These are phyloP conservation scores for Mesoligia furuncula DNA, from an alignment of 2,888 invertebrate species.

Conservation along the genomic window DNA sequence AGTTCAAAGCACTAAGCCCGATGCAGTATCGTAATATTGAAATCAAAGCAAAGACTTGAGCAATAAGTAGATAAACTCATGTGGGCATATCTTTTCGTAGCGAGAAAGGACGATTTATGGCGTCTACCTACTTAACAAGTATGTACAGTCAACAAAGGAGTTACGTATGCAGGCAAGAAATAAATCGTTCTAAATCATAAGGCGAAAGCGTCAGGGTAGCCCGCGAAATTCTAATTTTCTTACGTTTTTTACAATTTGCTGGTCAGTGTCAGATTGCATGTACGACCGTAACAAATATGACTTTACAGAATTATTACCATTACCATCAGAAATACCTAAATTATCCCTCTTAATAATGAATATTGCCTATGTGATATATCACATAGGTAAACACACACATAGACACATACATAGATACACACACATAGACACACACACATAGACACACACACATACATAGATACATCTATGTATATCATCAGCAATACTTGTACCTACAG, in stretches of 20 bases:
- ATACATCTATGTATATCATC: too few relatives aligned
- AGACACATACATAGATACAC: too few relatives aligned
- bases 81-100: slow-evolving; percentile 53
- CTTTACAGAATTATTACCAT: background rate
- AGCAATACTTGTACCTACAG: too few relatives aligned
- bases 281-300: background rate
- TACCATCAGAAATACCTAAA: too few relatives aligned
- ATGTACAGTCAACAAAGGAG: slow-evolving; percentile 29
- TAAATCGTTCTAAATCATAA: background rate
- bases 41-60: slow-evolving; percentile 47
- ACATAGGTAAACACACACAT: too few relatives aligned
- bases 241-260: background rate
- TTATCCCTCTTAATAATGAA: too few relatives aligned
- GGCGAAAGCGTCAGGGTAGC: background rate
- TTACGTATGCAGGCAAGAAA: background rate
- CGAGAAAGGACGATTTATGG: slow-evolving; percentile 56
- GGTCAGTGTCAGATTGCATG: background rate
- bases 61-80: slow-evolving; percentile 41
- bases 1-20: slow-evolving; percentile 28
- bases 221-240: background rate
- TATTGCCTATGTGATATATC: too few relatives aligned
- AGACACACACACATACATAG: too few relatives aligned
- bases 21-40: slow-evolving; percentile 40
- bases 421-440: too few relatives aligned
- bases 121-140: slow-evolving; percentile 42